phyloP scores from a whole-genome alignment of 1,140 invertebrate genomes.

The Lepidotrigona ventralis region DNA sequence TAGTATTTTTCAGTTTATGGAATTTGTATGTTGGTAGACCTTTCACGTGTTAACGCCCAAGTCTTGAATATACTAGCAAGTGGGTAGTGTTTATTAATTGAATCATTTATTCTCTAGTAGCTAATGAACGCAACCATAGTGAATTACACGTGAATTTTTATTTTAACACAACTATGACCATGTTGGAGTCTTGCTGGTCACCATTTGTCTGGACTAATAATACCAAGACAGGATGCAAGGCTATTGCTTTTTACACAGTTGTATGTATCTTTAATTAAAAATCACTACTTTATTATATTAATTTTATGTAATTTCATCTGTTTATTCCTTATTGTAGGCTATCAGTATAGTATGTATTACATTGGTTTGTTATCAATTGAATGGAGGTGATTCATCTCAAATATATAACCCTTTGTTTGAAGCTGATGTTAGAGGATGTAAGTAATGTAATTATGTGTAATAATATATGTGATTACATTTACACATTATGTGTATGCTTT shows the following conservation, averaged over 20 bases:
- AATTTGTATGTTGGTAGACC: slow-evolving; percentile 42
- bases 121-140: not conserved
- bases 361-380: slow-evolving; percentile 87
- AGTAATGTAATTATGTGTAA: slow-evolving; percentile 73
- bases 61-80: slow-evolving; percentile 30
- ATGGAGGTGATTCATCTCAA: slow-evolving; percentile 91
- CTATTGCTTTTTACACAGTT: slow-evolving; percentile 88
- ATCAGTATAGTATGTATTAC: slow-evolving; percentile 88
- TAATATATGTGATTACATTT: not conserved
- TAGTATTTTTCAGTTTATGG: not conserved
- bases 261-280: slow-evolving; percentile 71
- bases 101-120: not conserved
- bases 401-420: slow-evolving; percentile 93
- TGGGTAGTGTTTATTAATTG: slow-evolving; percentile 7
- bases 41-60: slow-evolving; percentile 52
- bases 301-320: no score
- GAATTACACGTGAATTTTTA: slow-evolving; percentile 2
- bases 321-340: slow-evolving; percentile 78
- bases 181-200: slow-evolving; percentile 91
- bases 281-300: not conserved
- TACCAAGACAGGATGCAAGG: slow-evolving; percentile 87
- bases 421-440: slow-evolving; percentile 89
- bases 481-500: slow-evolving; percentile 46
- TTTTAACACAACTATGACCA: slow-evolving; percentile 82
- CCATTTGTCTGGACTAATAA: slow-evolving; percentile 91